Evolutionary conservation across 2,888 invertebrate genomes (phyloP).

Genomic region (Rhamnusium bicolor): DNA sequence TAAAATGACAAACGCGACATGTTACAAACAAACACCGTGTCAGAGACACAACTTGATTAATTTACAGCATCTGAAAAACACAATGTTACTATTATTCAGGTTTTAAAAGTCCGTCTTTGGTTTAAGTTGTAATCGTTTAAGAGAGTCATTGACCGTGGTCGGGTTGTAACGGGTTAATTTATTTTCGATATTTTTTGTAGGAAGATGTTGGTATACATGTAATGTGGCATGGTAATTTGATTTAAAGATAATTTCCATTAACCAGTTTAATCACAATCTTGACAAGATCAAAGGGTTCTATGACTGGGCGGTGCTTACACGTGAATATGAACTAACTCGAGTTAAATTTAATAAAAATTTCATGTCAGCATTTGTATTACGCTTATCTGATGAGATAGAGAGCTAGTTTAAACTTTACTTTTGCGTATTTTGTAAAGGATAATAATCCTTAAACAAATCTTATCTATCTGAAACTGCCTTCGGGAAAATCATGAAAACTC

Average conservation of each 20-base stretch:
- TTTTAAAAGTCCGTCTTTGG: conserved; percentile 1
- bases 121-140: not conserved
- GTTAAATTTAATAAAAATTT: not conserved
- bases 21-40: not conserved
- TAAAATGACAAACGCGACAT: conserved; percentile 7
- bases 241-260: conserved; percentile 22
- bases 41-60: conserved; percentile 10
- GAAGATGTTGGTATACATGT: not conserved
- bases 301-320: conserved; percentile 3
- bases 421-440: too few relatives aligned
- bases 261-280: conserved; percentile 8
- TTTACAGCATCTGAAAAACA: not conserved
- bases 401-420: too few relatives aligned
- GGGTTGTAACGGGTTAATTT: conserved; percentile 15
- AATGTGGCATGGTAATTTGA: not conserved
- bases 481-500: too few relatives aligned
- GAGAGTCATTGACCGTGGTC: conserved; percentile 26
- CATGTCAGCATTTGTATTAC: too few relatives aligned
- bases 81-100: conserved; percentile 11
- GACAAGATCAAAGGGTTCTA: conserved; percentile 17
- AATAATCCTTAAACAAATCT: too few relatives aligned
- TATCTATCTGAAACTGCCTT: too few relatives aligned
- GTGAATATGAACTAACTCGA: not conserved
- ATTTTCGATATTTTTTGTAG: conserved; percentile 21
- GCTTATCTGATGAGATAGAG: too few relatives aligned